Base-by-base conservation (phyloP, 2,797 vertebrate genomes). In the Chaunax sp. region DNA sequence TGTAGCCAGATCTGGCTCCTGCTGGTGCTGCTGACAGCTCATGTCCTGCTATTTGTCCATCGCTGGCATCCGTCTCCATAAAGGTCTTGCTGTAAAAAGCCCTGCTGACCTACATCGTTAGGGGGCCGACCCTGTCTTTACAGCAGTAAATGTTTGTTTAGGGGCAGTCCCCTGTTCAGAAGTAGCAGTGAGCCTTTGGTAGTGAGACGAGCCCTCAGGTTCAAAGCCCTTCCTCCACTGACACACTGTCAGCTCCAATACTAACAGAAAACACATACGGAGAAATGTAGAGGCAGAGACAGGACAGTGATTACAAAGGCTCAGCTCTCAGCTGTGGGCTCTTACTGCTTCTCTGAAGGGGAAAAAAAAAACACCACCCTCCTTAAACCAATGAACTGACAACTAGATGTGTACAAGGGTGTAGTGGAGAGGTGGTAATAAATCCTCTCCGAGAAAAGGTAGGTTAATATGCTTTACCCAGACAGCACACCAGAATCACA, bases 31-130 rank as follows among this genome's bases (percentile, higher is more conserved):
- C 90, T 92, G 90, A 94, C 89, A 92, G 90, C 81, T 87, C 85
- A 86, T 87, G 89, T 90, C 90, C 87, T 93, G 92, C 87, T 91
- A 92, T 90, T 87, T 91, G 88, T 91, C 88, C 91, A 84, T 89
- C 69, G 88, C 79, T 91, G 91, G 83, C 87, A 93, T 93, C 85
- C 73, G 80, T 93, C 91, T 92, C 84, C 87, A 91, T 92, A 92
- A 94, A 92, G 90, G 89, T 81, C 75, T 61, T 63, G 77, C 76
- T 84, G 87, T 91, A 87, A 91, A 93, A 83, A 82, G 77, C 76
- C 78, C 80, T 8, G 66, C 89, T 91, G 88, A 88, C 91, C 91
- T 72, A 59, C 20, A 86, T 90, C 85, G 85, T 93, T 91, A 92
- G 86, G 87, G 33, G 83, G 84, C 77, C 75, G 85, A 87, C 75